Percentiles rank a stretch among this genome's conserved stretches.
phyloP scores from a whole-genome alignment of 2,797 vertebrate species.

The Tamandua tetradactyla region DNA sequence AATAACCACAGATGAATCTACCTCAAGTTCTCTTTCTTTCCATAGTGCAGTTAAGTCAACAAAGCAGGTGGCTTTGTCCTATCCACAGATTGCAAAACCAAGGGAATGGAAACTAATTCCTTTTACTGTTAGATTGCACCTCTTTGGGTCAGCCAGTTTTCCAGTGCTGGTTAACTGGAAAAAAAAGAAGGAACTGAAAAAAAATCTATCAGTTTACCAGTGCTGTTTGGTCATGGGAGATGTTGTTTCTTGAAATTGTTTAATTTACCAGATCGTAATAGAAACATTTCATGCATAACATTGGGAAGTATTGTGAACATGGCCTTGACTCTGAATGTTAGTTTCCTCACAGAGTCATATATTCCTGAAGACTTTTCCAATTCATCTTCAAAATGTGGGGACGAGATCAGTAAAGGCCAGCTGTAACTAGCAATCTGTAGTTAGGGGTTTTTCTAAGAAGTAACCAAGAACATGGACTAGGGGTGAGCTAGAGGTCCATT shows the following conservation, averaged over 20 bases:
- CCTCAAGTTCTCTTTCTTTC: background rate
- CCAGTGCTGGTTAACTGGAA: background rate
- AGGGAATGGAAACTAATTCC: background rate
- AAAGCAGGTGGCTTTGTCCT: background rate
- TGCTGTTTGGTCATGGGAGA: background rate
- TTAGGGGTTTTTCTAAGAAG: background rate
- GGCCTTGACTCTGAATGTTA: background rate
- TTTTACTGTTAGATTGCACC: background rate
- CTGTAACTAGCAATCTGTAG: background rate
- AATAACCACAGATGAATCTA: background rate
- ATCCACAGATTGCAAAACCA: background rate
- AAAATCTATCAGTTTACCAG: background rate
- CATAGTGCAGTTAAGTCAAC: background rate
- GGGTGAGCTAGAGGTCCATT: background rate
- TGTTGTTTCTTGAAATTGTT: background rate
- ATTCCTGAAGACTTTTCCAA: background rate
- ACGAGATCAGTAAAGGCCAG: background rate
- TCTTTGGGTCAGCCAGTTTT: background rate
- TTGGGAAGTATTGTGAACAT: background rate
- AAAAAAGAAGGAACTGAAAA: background rate
- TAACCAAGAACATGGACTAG: background rate
- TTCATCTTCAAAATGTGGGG: background rate
- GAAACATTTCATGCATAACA: background rate
- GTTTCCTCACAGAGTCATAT: background rate
- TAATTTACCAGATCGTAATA: background rate